Conservation (phyloP, 2,113 vertebrate genomes). For the Platysternon megacephalum region DNA sequence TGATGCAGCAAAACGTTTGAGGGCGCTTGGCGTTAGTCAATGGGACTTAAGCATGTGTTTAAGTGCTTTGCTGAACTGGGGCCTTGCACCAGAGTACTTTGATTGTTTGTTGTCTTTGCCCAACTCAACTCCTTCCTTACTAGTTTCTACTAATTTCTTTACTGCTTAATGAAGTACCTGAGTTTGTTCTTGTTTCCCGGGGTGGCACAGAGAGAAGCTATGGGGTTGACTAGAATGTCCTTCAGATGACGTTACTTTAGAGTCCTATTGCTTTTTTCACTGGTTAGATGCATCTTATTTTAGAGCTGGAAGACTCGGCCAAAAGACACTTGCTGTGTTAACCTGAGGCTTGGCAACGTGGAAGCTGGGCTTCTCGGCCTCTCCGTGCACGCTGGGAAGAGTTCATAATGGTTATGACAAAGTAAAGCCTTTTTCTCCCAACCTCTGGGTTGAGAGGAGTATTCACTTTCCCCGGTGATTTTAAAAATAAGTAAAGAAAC, state of each 20-base stretch:
- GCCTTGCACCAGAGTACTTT: not conserved
- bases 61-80: not conserved
- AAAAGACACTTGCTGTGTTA: not conserved
- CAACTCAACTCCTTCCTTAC: not conserved
- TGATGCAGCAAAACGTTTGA: too few relatives aligned
- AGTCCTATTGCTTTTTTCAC: not conserved
- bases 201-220: too few relatives aligned
- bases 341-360: not conserved
- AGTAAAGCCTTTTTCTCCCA: not conserved
- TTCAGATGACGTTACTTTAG: not conserved
- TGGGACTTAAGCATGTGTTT: not conserved
- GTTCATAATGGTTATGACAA: not conserved
- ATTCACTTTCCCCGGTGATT: not conserved
- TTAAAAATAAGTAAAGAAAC: accelerated
- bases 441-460: accelerated
- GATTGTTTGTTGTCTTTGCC: not conserved
- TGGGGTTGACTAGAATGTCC: not conserved
- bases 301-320: not conserved
- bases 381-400: not conserved
- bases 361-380: accelerated
- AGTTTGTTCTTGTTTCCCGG: too few relatives aligned
- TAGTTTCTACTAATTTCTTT: not conserved
- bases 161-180: not conserved
- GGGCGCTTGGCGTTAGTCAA: not conserved
- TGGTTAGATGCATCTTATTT: not conserved